Percentiles rank a stretch among this genome's conserved stretches.
Evolutionary conservation across 2,113 vertebrate species (phyloP).

Genomic region (Clarias batrachus): DNA sequence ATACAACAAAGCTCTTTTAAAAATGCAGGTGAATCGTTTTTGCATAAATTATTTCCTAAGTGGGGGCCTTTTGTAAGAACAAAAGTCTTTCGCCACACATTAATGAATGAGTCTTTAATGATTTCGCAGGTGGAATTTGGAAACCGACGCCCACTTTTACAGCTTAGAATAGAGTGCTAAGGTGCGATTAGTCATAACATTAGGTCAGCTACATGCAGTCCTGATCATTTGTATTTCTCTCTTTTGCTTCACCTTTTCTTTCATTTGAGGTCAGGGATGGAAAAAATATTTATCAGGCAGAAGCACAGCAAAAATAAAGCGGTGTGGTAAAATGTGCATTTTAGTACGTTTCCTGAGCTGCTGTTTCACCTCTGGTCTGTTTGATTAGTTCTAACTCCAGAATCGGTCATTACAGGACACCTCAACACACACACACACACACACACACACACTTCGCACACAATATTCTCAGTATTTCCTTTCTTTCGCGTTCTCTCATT

Average conservation of each 20-base stretch:
- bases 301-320: conserved; percentile 2
- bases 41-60: conserved; percentile 66
- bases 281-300: not conserved
- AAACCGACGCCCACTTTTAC: conserved; percentile 67
- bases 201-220: not conserved
- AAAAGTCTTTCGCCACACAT: conserved; percentile 29
- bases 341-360: not conserved
- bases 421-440: conserved; percentile 4
- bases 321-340: not conserved
- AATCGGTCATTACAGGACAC: conserved; percentile 17
- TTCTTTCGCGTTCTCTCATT: not conserved
- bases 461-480: not conserved
- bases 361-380: not conserved
- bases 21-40: conserved; percentile 36
- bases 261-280: not conserved
- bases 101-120: conserved; percentile 56
- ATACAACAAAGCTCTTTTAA: not conserved
- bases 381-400: conserved; percentile 27
- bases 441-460: conserved; percentile 38
- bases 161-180: conserved; percentile 21
- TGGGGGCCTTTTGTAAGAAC: conserved; percentile 57
- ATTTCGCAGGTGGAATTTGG: conserved; percentile 68
- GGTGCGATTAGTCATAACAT: conserved; percentile 31
- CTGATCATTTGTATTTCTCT: not conserved
- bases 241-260: not conserved